A percentile compares a stretch with the other conserved stretches of the same genome.
Evolutionary conservation across 2,113 vertebrate species (phyloP).

Genomic region (Synodontis membranacea): DNA sequence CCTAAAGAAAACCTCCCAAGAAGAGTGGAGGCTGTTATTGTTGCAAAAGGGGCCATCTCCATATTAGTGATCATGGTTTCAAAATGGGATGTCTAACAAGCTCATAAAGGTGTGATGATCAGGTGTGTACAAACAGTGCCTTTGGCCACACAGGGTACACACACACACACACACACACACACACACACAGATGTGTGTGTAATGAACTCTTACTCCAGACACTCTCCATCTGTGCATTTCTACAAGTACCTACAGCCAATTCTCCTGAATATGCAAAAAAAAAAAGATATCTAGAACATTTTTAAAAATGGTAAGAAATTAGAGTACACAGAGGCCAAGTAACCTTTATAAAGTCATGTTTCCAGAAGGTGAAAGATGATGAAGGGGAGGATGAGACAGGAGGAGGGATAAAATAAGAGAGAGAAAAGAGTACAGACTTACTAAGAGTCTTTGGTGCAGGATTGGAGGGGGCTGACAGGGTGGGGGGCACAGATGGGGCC

Average conservation of each 20-base stretch:
- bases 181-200: slow-evolving; percentile 33
- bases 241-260: slow-evolving; percentile 70
- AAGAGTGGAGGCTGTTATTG: not conserved
- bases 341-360: slow-evolving; percentile 26
- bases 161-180: not conserved
- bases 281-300: not conserved
- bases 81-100: not conserved
- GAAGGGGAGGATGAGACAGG: slow-evolving; percentile 61
- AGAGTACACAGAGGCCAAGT: slow-evolving; percentile 1
- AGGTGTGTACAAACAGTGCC: not conserved
- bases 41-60: not conserved
- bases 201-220: slow-evolving; percentile 69
- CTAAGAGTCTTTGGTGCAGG: slow-evolving; percentile 79
- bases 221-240: slow-evolving; percentile 66
- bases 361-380: slow-evolving; percentile 43
- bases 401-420: slow-evolving; percentile 59
- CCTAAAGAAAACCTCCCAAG: not conserved
- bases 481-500: slow-evolving; percentile 63
- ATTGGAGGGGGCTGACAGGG: slow-evolving; percentile 66
- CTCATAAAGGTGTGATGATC: not conserved
- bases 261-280: slow-evolving; percentile 72
- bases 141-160: not conserved
- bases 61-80: not conserved
- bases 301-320: slow-evolving; percentile 6
- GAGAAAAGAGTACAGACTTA: slow-evolving; percentile 76